Evolutionary conservation across 1,140 invertebrate species (phyloP), one percentile per base, ranked within the genome.

Genomic region (Bradysia coprophila): DNA sequence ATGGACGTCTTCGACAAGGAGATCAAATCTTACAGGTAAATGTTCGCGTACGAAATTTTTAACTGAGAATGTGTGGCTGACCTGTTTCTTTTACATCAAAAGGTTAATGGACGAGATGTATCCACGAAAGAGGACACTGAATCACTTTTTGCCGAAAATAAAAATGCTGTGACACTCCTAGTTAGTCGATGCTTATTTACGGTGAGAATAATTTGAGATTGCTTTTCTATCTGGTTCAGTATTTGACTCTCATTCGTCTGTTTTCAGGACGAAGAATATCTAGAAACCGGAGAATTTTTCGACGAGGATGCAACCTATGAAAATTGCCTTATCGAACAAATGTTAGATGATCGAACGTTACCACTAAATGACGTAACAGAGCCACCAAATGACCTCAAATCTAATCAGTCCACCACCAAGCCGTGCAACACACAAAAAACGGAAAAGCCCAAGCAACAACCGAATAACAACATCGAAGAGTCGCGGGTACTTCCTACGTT

Each of bases 1-100:
- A 81, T 57, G 78, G 78, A 10, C 64, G 75, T 36, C 65, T 84
- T 5, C 56, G 71, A 39, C 72, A 78, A 50, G 80, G 80, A 23
- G 81, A 84, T 63, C 80, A 83, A 61, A 78, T 82, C 46, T 57
- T 82, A 43, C 74, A 71, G 53, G 38, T 39, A 22, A 21, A 5
- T 8, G 24, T 28, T 13, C 24, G 6, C 6, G 24, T 28, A 8
- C 13, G 24, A 28, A 28, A 28, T 8, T 28, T 28, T 28, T 28
- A n/a, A n/a, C n/a, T n/a, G n/a, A n/a, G n/a, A n/a, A n/a, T n/a
- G n/a, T n/a, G n/a, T n/a, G n/a, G n/a, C n/a, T n/a, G n/a, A n/a
- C n/a, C n/a, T n/a, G n/a, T n/a, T 28, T 28, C 13, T 28, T 28
- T 28, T 28, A 28, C 6, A 28, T 28, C 24, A 28, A 8, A 38